Percentiles rank a stretch among this genome's conserved stretches.
These are phyloP conservation scores for Volucella inanis DNA, from an alignment of 2,888 invertebrate genomes.

Conservation along the genomic window DNA sequence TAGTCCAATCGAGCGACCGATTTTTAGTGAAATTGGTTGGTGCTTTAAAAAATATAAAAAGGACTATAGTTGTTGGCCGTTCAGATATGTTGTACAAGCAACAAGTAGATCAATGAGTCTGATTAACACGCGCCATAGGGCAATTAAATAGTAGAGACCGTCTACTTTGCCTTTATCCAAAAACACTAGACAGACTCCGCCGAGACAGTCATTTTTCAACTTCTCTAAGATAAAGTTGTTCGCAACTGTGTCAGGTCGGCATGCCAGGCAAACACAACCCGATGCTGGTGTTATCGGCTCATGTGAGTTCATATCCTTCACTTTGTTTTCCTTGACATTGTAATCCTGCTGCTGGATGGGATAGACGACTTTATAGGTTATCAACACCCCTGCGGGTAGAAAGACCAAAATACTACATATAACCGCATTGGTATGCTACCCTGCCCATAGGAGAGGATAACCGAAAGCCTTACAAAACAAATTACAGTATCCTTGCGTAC, in stretches of 20 bases:
- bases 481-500: constrained; percentile 17
- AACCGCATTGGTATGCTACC: not conserved
- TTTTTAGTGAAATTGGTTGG: too few relatives aligned
- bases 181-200: too few relatives aligned
- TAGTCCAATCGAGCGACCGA: too few relatives aligned
- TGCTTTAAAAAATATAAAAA: too few relatives aligned
- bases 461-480: constrained; percentile 15
- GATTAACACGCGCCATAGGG: too few relatives aligned
- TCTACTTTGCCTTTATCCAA: too few relatives aligned
- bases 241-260: not conserved
- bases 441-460: not conserved
- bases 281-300: constrained; percentile 10
- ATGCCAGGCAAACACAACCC: not conserved
- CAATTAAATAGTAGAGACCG: too few relatives aligned
- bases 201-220: too few relatives aligned
- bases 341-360: constrained; percentile 29
- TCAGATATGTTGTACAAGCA: too few relatives aligned
- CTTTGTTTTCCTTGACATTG: constrained; percentile 30
- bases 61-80: too few relatives aligned
- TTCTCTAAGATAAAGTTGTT: not conserved
- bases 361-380: constrained; percentile 15
- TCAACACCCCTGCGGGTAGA: constrained; percentile 8
- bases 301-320: constrained; percentile 38
- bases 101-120: too few relatives aligned
- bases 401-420: constrained; percentile 7